A percentile compares a stretch with the other conserved stretches of the same genome.
Evolutionary conservation across 2,797 vertebrate species (phyloP).

Genomic region (Artibeus jamaicensis): DNA sequence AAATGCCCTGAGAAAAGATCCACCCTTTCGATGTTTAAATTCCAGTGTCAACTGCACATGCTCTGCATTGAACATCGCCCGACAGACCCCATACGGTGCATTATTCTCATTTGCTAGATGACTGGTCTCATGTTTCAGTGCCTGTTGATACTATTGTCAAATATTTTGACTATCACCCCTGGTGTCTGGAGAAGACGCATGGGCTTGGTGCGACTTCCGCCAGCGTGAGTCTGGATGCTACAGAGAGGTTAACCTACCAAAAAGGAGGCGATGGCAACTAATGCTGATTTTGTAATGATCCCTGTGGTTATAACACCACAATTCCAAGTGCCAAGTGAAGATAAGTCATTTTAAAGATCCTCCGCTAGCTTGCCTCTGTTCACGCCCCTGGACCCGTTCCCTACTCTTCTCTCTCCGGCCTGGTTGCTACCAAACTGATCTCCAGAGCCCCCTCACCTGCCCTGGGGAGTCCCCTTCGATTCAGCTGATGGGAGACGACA

Average conservation of each 20-base stretch:
- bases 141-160: neutral
- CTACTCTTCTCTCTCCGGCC: neutral
- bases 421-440: neutral
- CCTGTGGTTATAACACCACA: neutral
- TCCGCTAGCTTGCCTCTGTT: neutral
- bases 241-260: neutral
- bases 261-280: neutral
- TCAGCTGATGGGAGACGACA: neutral
- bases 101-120: neutral
- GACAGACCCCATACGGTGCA: rapidly evolving
- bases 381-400: too few species aligned
- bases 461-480: neutral
- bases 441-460: too few species aligned
- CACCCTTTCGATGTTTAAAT: neutral
- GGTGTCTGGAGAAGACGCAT: neutral
- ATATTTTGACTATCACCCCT: neutral
- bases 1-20: neutral
- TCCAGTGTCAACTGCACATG: neutral
- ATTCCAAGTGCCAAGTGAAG: neutral
- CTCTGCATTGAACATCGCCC: neutral
- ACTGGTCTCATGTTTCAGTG: neutral
- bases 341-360: neutral
- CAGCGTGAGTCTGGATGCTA: neutral
- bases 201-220: neutral
- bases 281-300: neutral